Evolutionary conservation across 2,888 invertebrate genomes (phyloP), one percentile per base, ranked within the genome.

Genomic region (Synergus gifuensis): DNA sequence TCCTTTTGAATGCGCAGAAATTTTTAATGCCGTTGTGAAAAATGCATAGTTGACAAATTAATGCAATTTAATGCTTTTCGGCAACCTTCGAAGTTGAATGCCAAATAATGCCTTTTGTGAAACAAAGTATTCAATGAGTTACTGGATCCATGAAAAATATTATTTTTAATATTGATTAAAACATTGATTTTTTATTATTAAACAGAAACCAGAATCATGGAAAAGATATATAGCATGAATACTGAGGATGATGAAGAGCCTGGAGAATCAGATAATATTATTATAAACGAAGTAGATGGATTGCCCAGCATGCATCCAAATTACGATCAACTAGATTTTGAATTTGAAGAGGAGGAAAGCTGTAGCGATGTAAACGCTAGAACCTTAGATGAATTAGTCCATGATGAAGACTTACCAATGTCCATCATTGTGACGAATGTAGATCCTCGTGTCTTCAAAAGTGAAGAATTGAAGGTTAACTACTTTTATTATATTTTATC

Each of bases 401-500:
- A 96, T 83, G 96, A 97, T 88, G 94, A 95, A 84, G 96, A 96
- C 92, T 93, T 98, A 87, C 98, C 98, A 49, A 97, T 96, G 85
- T 98, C 98, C 76, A 94, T 98, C 69, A 98, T 98, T 87, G 97
- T 98, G 77, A 98, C 98, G 76, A 98, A 97, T 91, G 95, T 98
- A 84, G 96, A 96, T 89, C 96, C 95, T 84, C 94, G 95, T 84
- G 95, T 98, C 77, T 98, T 98, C 81, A 92, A 92, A 85, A 88
- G 85, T 69, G 93, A 93, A 73, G 92, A 92, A 80, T 87, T 93
- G 36, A 94, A 93, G 91, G 93, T 93, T 86, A 81, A 9, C 14
- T 78, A 67, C 18, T 54, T 28, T 7, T 36, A 58, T 58, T 58
- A 58, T 18, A 8, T 18, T n/a, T n/a, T n/a, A n/a, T n/a, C n/a